phyloP scores from a whole-genome alignment of 2,888 invertebrate genomes.

The Sarcophaga variegata region DNA sequence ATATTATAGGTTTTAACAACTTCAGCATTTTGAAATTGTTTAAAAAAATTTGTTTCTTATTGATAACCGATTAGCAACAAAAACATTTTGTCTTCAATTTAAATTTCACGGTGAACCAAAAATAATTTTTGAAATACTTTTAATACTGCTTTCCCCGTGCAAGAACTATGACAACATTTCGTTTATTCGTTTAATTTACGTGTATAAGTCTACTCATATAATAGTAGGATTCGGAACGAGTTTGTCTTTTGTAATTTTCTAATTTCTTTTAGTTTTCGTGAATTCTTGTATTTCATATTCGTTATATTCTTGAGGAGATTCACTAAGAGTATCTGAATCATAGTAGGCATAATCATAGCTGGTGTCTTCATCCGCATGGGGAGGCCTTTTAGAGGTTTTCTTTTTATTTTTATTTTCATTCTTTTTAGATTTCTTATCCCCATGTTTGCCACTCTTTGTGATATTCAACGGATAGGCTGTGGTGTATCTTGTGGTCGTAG shows the following conservation, averaged over 20 bases:
- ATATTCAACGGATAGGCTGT: constrained; percentile 70
- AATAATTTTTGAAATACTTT: background rate
- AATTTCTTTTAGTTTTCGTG: constrained; percentile 83
- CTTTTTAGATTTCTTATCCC: constrained; percentile 73
- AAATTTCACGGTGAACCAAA: no score
- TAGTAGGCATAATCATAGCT: constrained; percentile 94
- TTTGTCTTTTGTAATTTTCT: constrained; percentile 1
- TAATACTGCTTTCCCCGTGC: background rate
- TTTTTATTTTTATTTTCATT: constrained; percentile 75
- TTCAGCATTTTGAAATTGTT: no score
- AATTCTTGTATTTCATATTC: constrained; percentile 86
- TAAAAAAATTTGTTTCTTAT: no score
- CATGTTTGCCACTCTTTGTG: constrained; percentile 68
- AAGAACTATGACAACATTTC: background rate
- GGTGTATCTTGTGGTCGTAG: constrained; percentile 72
- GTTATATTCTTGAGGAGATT: constrained; percentile 83
- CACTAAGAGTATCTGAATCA: constrained; percentile 86
- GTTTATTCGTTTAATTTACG: no score
- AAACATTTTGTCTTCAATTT: no score
- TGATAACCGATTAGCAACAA: no score
- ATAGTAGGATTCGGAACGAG: background rate
- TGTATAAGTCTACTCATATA: background rate
- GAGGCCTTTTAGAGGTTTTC: constrained; percentile 81
- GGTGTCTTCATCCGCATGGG: constrained; percentile 84
- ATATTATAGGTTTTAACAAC: no score